Base-by-base conservation (phyloP, 2,888 invertebrate species). In the Sabatieria punctata region DNA sequence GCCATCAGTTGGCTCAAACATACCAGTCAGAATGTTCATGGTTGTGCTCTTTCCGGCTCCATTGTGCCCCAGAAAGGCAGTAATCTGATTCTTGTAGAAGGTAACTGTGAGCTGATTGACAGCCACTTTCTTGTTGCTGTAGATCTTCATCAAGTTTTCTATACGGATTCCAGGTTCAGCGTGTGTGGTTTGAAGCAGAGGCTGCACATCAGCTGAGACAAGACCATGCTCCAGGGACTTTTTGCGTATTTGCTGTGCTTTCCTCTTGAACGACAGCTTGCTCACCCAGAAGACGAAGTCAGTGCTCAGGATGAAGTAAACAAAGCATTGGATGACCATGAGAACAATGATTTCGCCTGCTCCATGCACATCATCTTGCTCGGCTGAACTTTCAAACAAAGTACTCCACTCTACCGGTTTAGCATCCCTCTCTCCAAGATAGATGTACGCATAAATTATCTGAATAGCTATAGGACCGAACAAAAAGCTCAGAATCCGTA, bases 41-140 rank as follows among this genome's bases (percentile, higher is more conserved):
- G 45, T 45, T 6, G 45, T 40, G n/a, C 41, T 45, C 42, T 45
- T 45, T 15, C 45, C 45, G 42, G 45, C 45, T 8, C 45, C 45
- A 25, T 45, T 45, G 6, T 45, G 41, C 15, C 45, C 45, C 4
- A 45, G 24, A 41, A 45, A 45, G 4, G 45, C 39, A 40, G 45
- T 45, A 23, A 45, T 45, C 21, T 45, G 18, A 43, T 22, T 13
- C 22, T 41, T 19, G 30, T 40, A 40, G 19, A 45, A 41, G 6
- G 13, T 21, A 15, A 45, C 21, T 4, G 13, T 23, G 35, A 45
- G 27, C 22, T 15, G 42, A n/a, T 45, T 15, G 6, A 45, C 13
- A 13, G 37, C 45, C 4, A 41, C 6, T 22, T 45, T 22, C 4
- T 40, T 15, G 8, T n/a, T n/a, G 8, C 21, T 15, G 22, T 45